Evolutionary conservation across 2,797 vertebrate genomes (phyloP), one percentile per base, ranked within the genome.

Genomic region (Falco concolor): DNA sequence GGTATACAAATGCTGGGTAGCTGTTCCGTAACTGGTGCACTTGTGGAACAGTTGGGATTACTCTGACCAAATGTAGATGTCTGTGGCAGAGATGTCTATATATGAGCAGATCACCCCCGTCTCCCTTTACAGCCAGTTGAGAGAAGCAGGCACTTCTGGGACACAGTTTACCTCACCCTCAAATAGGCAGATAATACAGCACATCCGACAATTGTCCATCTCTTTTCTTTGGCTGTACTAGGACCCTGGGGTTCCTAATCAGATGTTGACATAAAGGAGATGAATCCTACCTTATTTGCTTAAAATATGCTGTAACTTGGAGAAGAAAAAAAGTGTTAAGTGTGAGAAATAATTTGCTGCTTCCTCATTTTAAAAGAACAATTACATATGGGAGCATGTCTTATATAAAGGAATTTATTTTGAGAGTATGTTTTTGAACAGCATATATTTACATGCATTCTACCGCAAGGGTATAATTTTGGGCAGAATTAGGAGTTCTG

Each of bases 391-490:
- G 81, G 25, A 93, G 9, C 67, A n/a, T 79, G 70, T 87, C 90
- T 84, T 92, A 28, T 44, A 69, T 77, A 95, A 87, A 86, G 72
- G 78, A 89, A 91, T 93, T 81, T 60, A 74, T 94, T 96, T 95
- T 49, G 87, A 89, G 83, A 79, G 36, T 67, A 4, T 92, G 86
- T 87, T 96, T 90, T 77, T 77, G 89, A 97, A 85, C 68, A 91
- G 67, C 86, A 32, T 77, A 22, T 95, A 94, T 95, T 95, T 96
- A 91, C 89, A 83, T 93, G 63, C 92, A 94, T 97, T 80, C 92
- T 77, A 45, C 75, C 49, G 32, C 93, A 59, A 89, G 95, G 92
- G 84, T 94, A 97, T 97, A 92, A 95, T 97, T 97, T 95, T 94
- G 89, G 97, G 87, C 68, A 70, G 63, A 94, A 93, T 97, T 96